A percentile compares a stretch with the other conserved stretches of the same genome.
Evolutionary conservation across 2,888 invertebrate genomes (phyloP).

Genomic region (Rhopalosiphum nymphaeae): DNA sequence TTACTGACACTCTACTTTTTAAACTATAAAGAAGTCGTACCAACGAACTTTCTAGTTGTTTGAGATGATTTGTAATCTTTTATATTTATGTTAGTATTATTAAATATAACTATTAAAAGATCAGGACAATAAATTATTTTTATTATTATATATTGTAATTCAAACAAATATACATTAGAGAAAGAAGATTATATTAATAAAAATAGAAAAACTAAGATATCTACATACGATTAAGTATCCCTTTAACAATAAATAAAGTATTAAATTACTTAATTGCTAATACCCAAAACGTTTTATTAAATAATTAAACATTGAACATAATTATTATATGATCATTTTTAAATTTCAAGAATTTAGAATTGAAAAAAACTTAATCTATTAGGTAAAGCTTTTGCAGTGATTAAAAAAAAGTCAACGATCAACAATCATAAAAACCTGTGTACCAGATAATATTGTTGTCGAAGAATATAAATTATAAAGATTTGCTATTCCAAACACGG

Average conservation of each 20-base stretch:
- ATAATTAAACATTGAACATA: background rate
- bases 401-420: background rate
- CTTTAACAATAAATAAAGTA: background rate
- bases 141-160: background rate
- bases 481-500: slow-evolving; percentile 30
- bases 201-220: background rate
- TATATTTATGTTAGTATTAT: background rate
- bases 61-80: slow-evolving; percentile 19
- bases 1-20: slow-evolving; percentile 46
- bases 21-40: slow-evolving; percentile 20
- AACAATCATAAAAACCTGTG: background rate
- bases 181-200: background rate
- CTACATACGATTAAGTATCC: background rate
- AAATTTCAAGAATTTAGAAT: background rate
- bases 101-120: background rate
- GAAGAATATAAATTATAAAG: slow-evolving; percentile 31
- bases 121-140: background rate
- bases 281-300: background rate
- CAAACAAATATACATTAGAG: background rate
- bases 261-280: background rate
- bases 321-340: background rate
- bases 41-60: slow-evolving; percentile 53
- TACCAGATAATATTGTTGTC: background rate
- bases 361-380: background rate
- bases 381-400: too few species aligned